Evolutionary conservation across 2,888 invertebrate species (phyloP).

Genomic region (Orchestes rusci): DNA sequence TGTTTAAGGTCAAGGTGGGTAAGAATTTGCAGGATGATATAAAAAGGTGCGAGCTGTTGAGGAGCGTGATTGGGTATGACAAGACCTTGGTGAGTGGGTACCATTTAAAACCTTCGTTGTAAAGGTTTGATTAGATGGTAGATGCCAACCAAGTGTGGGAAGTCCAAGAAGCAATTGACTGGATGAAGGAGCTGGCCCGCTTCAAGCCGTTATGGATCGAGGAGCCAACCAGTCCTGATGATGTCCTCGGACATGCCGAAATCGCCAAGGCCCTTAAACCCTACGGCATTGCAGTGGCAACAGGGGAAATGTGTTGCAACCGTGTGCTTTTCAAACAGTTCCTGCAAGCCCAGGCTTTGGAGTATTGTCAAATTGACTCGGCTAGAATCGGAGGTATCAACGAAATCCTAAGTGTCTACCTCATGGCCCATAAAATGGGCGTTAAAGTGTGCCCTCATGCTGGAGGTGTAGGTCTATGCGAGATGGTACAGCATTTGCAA

Average conservation of each 20-base stretch:
- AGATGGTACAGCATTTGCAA: constrained; percentile 89
- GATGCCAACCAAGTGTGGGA: constrained; percentile 90
- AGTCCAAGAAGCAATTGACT: constrained; percentile 73
- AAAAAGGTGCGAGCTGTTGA: constrained; percentile 62
- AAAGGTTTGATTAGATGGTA: constrained; percentile 64
- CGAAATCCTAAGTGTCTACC: constrained; percentile 78
- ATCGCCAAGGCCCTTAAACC: constrained; percentile 70
- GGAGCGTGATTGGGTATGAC: constrained; percentile 69
- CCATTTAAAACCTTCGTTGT: too few relatives aligned
- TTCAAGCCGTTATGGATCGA: constrained; percentile 83
- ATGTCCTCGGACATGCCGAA: constrained; percentile 75
- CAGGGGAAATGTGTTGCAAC: constrained; percentile 90
- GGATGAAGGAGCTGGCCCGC: constrained; percentile 71
- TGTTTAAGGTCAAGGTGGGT: constrained; percentile 91
- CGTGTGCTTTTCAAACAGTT: constrained; percentile 90
- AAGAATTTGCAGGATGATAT: constrained; percentile 68
- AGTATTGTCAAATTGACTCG: constrained; percentile 86
- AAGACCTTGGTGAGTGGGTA: constrained; percentile 63
- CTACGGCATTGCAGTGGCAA: constrained; percentile 76
- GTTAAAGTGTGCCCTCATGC: constrained; percentile 92
- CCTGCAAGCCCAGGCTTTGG: constrained; percentile 69
- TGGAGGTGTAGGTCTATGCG: constrained; percentile 90
- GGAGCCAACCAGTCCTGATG: constrained; percentile 89
- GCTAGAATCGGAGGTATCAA: constrained; percentile 83
- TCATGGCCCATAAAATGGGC: constrained; percentile 80